Conservation (phyloP, 2,888 invertebrate species). For the Carpatolechia fugitivella region DNA sequence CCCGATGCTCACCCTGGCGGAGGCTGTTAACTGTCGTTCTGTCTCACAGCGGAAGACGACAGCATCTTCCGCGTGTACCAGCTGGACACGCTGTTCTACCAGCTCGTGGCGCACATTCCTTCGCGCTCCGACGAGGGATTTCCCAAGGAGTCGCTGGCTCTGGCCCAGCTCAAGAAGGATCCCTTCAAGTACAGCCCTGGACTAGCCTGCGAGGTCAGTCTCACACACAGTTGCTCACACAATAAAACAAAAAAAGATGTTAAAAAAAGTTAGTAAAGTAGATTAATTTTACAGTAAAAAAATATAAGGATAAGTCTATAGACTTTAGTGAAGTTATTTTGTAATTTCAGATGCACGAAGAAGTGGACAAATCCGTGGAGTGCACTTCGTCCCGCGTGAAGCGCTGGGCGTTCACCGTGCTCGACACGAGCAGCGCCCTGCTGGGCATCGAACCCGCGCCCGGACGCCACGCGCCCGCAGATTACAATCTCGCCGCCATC, state of each 20-base stretch:
- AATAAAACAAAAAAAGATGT: too few species aligned
- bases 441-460: conserved; percentile 36
- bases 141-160: conserved; percentile 56
- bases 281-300: too few species aligned
- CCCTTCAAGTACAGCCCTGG: conserved; percentile 53
- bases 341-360: conserved; percentile 37
- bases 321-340: too few species aligned
- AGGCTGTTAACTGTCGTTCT: too few species aligned
- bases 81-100: conserved; percentile 52
- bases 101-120: conserved; percentile 43
- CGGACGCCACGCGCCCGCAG: conserved; percentile 38
- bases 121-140: conserved; percentile 42
- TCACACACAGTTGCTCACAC: background rate
- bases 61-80: conserved; percentile 55
- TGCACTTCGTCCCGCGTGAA: conserved; percentile 51
- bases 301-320: too few species aligned
- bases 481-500: conserved; percentile 50
- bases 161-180: conserved; percentile 51
- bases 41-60: conserved; percentile 50
- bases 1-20: too few species aligned
- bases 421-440: conserved; percentile 55
- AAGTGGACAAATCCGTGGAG: conserved; percentile 39
- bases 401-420: conserved; percentile 57
- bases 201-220: conserved; percentile 49
- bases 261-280: too few species aligned